Conservation (phyloP, 2,888 invertebrate genomes). For the Lochmaea capreae region DNA sequence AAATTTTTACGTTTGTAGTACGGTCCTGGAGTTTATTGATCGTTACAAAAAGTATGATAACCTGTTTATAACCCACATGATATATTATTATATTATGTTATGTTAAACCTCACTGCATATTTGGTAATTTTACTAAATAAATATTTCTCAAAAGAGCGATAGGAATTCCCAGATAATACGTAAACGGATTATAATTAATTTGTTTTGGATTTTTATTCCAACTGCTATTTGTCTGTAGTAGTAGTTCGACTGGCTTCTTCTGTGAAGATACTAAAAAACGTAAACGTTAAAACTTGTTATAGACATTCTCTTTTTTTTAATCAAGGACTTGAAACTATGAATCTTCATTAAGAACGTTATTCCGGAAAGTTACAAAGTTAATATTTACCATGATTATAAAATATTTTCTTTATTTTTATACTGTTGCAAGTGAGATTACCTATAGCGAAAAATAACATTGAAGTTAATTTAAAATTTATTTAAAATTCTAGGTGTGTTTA, state of each 20-base stretch:
- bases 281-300: not conserved
- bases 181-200: not conserved
- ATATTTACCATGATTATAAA: conserved; percentile 18
- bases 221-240: not conserved
- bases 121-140: not conserved
- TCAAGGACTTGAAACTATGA: conserved; percentile 2
- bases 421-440: conserved; percentile 33
- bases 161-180: conserved; percentile 6
- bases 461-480: conserved; percentile 5
- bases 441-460: conserved; percentile 1
- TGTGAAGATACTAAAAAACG: not conserved
- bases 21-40: conserved; percentile 1
- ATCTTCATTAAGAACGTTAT: not conserved
- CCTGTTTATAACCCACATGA: not conserved
- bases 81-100: not conserved
- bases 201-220: not conserved
- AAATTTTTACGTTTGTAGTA: not conserved
- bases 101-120: not conserved
- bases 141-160: not conserved
- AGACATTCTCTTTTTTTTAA: not conserved
- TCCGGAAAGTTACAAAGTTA: conserved; percentile 13
- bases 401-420: conserved; percentile 28
- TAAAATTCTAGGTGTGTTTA: conserved; percentile 32
- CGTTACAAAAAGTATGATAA: not conserved
- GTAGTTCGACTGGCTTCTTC: not conserved